A percentile compares a stretch with the other conserved stretches of the same genome.
These are phyloP conservation scores for Tragelaphus buxtoni DNA, from an alignment of 2,113 vertebrate genomes.

Conservation along the genomic window DNA sequence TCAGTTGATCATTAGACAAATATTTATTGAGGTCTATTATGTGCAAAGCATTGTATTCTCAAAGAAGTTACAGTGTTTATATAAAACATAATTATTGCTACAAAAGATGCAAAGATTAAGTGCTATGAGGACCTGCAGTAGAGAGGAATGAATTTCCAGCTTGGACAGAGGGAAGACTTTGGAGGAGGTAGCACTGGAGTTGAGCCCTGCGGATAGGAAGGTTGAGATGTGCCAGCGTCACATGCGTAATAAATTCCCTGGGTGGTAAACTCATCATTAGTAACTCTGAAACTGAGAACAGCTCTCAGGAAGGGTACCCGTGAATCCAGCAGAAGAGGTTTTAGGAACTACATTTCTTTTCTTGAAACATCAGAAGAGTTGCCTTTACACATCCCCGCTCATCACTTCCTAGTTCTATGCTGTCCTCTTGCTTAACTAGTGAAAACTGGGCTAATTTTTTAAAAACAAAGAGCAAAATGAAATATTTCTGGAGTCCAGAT, in stretches of 20 bases:
- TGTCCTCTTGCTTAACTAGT: neutral
- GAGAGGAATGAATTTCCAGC: neutral
- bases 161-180: neutral
- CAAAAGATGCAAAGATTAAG: neutral
- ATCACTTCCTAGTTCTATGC: neutral
- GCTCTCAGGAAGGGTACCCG: neutral
- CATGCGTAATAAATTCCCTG: neutral
- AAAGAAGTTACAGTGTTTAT: neutral
- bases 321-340: neutral
- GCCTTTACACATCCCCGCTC: neutral
- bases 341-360: neutral
- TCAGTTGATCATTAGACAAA: neutral
- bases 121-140: neutral
- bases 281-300: neutral
- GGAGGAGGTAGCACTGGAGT: neutral
- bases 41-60: slow-evolving; percentile 14
- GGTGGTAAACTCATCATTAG: neutral
- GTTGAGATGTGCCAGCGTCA: neutral
- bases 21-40: neutral
- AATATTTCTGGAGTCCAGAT: neutral
- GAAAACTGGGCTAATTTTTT: neutral
- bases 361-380: neutral
- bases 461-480: neutral
- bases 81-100: neutral
- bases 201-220: too few relatives aligned